These are phyloP conservation scores for Enteromius mattozi DNA, from an alignment of 2,797 vertebrate genomes.

Conservation along the genomic window DNA sequence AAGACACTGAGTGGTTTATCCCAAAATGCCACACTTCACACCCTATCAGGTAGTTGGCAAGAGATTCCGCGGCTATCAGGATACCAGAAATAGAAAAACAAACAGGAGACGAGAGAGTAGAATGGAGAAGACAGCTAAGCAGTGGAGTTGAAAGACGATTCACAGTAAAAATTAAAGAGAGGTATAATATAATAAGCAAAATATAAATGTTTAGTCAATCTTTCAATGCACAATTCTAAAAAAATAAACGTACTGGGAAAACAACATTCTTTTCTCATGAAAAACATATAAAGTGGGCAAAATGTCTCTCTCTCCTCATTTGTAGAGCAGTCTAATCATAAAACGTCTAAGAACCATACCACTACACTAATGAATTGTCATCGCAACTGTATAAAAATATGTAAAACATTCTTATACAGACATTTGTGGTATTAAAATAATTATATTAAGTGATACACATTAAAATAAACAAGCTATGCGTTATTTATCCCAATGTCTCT, in stretches of 20 bases:
- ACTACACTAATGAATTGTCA: not conserved
- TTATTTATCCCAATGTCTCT: not conserved
- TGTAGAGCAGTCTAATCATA: not conserved
- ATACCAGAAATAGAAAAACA: slow-evolving; percentile 7
- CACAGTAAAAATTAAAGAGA: not conserved
- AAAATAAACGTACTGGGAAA: not conserved
- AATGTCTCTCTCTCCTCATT: not conserved
- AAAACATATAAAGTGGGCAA: not conserved
- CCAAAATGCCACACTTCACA: not conserved
- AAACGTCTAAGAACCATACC: not conserved
- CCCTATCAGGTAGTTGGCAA: slow-evolving; percentile 13
- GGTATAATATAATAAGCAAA: not conserved
- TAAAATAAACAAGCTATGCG: not conserved
- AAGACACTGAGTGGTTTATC: not conserved
- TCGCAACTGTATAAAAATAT: not conserved
- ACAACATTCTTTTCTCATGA: not conserved
- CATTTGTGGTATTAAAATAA: not conserved
- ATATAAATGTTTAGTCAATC: not conserved
- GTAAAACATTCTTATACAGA: not conserved
- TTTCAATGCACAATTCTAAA: not conserved
- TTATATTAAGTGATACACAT: not conserved
- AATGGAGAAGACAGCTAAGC: not conserved
- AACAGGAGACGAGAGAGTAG: not conserved
- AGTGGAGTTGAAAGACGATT: not conserved
- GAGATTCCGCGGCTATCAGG: not conserved